These are phyloP conservation scores for Nephrotoma flavescens DNA, from an alignment of 2,888 invertebrate species.

Conservation along the genomic window DNA sequence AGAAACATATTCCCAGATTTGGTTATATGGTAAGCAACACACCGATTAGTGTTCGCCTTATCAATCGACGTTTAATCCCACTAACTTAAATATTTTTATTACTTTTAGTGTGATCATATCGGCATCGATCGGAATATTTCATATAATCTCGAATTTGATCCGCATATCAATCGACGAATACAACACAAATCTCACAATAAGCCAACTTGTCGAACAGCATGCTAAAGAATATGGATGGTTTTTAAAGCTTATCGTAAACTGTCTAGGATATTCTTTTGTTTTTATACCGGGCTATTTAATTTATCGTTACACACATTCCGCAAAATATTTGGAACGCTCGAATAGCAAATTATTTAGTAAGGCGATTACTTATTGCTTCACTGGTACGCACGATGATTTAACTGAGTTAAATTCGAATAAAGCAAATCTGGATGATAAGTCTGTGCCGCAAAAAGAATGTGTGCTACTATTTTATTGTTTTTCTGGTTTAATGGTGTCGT, in stretches of 20 bases:
- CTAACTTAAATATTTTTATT: not conserved
- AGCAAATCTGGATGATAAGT: not conserved
- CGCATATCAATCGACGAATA: slow-evolving; percentile 27
- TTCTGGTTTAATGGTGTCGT: slow-evolving; percentile 75
- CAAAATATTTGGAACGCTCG: slow-evolving; percentile 65
- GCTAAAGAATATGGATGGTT: slow-evolving; percentile 54
- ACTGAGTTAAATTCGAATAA: not conserved
- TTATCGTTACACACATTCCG: slow-evolving; percentile 63
- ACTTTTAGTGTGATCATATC: slow-evolving; percentile 21
- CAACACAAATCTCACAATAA: slow-evolving; percentile 23
- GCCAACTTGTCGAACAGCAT: slow-evolving; percentile 32
- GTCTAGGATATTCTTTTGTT: slow-evolving; percentile 78
- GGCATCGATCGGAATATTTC: slow-evolving; percentile 23
- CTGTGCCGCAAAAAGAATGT: slow-evolving; percentile 30
- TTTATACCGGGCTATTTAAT: slow-evolving; percentile 72
- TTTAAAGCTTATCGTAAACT: slow-evolving; percentile 59
- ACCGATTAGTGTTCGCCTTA: not conserved
- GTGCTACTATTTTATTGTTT: slow-evolving; percentile 62
- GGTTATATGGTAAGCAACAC: slow-evolving; percentile 19
- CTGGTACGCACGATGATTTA: not conserved
- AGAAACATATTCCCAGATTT: slow-evolving; percentile 30
- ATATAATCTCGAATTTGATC: slow-evolving; percentile 27
- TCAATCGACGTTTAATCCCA: not conserved
- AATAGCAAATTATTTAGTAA: slow-evolving; percentile 34
- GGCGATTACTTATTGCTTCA: not conserved